phyloP scores from a whole-genome alignment of 2,888 invertebrate species.

The Antitype chi region DNA sequence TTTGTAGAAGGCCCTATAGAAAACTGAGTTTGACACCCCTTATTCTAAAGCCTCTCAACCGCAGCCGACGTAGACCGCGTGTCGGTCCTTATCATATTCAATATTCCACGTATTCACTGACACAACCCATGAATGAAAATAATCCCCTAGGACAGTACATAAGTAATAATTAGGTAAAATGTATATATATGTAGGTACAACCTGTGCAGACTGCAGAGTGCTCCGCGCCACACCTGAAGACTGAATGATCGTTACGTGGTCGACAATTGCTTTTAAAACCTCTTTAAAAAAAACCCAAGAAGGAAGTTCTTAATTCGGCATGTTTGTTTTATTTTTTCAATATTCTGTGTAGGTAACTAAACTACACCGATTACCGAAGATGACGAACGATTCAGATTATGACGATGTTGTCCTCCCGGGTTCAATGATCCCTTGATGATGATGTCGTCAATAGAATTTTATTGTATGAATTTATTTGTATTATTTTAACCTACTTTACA shows the following conservation, averaged over 20 bases:
- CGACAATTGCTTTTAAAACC: not conserved
- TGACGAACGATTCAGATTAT: not conserved
- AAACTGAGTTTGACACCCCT: not conserved
- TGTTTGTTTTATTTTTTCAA: not conserved
- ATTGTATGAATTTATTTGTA: not conserved
- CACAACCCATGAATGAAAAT: not conserved
- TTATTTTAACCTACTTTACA: conserved; percentile 18
- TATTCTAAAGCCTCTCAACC: not conserved
- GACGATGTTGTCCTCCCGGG: not conserved
- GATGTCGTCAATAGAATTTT: not conserved
- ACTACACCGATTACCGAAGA: not conserved
- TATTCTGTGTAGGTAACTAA: not conserved
- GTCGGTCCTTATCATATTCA: not conserved
- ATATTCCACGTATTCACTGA: not conserved
- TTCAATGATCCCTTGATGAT: conserved; percentile 13
- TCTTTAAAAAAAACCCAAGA: not conserved
- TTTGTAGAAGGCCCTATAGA: too few relatives aligned
- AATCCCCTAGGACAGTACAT: not conserved
- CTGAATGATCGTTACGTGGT: not conserved
- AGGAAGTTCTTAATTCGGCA: not conserved
- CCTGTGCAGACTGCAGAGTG: not conserved
- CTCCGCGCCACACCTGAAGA: not conserved
- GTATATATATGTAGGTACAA: not conserved
- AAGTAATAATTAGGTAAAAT: not conserved
- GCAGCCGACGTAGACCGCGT: not conserved